Base-by-base conservation (phyloP, 2,797 vertebrate species). In the Ciconia nigra region DNA sequence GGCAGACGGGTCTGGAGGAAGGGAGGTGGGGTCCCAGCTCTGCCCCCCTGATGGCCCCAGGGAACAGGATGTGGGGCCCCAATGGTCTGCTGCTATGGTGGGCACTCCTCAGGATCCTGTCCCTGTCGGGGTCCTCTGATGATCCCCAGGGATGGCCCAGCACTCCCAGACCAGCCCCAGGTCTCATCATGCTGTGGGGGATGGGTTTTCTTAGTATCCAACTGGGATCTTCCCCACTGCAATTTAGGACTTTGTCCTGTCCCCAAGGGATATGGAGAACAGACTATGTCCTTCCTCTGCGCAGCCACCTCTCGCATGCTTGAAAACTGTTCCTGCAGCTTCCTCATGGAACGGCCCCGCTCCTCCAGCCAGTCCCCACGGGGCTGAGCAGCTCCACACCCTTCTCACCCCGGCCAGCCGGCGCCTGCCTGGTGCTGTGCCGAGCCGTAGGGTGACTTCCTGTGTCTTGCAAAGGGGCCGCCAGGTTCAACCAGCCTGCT, bases 391-490 rank as follows among this genome's bases (percentile, higher is more conserved):
- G n/a, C 63, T 83, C 80, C 2, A 1, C 33, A 52, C 19, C 16
- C 62, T 79, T 57, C 70, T 47, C 31, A 37, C 29, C 15, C n/a
- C 8, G 9, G n/a, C 62, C 76, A 88, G 28, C 54, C 11, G 1
- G 46, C 2, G 6, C 62, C 37, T 33, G 37, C 19, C 21, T 28
- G 51, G 79, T 15, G 7, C 67, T 33, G 63, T 6, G 10, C 65
- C 0, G 0, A 66, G 59, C 46, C 1, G 1, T 13, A 0, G 2
- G 31, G 37, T 70, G 49, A 47, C 58, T 20, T 62, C 28, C 22
- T 1, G 1, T 2, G 0, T 39, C 41, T 55, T 46, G 41, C 25
- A 39, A 51, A n/a, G 39, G 19, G 37, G 44, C 3, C 0, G 0
- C 35, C 2, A 1, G 33, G 72, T 69, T 52, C 1, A 1, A 62